A percentile compares a stretch with the other conserved stretches of the same genome.
phyloP scores from a whole-genome alignment of 2,888 invertebrate species.

The Mesoligia furuncula region DNA sequence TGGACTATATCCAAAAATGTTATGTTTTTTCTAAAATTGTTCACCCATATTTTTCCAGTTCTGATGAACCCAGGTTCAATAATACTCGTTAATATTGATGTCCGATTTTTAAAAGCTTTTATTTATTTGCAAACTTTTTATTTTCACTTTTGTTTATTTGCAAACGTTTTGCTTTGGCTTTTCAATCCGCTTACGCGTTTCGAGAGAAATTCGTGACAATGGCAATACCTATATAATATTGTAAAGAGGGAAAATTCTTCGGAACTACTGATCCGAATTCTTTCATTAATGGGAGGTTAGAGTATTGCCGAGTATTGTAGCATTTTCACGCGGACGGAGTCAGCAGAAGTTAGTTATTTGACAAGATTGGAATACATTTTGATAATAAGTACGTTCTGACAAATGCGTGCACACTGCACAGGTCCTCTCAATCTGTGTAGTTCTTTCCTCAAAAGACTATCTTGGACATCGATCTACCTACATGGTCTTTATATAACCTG shows the following conservation, averaged over 20 bases:
- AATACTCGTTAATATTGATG: background rate
- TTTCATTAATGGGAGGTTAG: background rate
- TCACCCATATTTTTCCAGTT: background rate
- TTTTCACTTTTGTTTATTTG: no score
- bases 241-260: background rate
- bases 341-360: background rate
- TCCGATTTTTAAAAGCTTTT: background rate
- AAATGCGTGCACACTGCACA: no score
- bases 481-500: no score
- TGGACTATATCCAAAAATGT: no score
- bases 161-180: background rate
- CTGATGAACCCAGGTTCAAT: background rate
- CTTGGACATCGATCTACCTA: no score
- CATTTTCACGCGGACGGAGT: background rate
- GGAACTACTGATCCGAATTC: background rate
- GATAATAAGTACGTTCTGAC: no score
- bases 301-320: background rate
- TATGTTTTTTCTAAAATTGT: background rate
- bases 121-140: background rate
- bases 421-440: no score
- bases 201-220: background rate
- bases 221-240: no score
- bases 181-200: background rate
- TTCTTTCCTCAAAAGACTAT: no score
- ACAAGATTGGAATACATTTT: background rate